phyloP scores from a whole-genome alignment of 1,140 invertebrate genomes.

The Pantala flavescens region DNA sequence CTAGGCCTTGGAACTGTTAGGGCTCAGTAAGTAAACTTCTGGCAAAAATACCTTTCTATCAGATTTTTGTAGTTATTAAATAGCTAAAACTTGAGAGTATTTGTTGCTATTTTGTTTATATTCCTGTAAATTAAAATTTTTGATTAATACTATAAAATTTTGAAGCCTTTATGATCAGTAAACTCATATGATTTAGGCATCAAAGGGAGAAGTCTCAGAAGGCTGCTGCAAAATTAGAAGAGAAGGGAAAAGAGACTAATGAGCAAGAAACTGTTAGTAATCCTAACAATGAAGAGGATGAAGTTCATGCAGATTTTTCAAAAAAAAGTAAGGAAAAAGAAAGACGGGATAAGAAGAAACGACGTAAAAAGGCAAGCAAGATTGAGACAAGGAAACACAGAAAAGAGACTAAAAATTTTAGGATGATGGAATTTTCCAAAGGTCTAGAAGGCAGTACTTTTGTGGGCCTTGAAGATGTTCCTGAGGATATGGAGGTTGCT shows the following conservation, averaged over 20 bases:
- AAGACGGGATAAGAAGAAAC: constrained; percentile 32
- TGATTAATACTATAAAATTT: no score
- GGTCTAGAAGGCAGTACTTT: constrained; percentile 25
- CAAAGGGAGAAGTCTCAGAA: constrained; percentile 26
- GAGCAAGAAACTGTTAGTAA: constrained; percentile 19
- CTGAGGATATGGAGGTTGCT: not conserved
- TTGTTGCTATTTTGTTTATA: constrained; percentile 29
- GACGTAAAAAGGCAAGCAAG: constrained; percentile 13
- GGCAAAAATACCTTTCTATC: not conserved
- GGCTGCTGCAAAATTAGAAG: not conserved
- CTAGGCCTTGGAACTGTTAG: not conserved
- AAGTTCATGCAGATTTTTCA: constrained; percentile 24
- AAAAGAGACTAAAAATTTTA: constrained; percentile 36
- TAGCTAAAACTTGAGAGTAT: constrained; percentile 25
- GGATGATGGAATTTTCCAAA: constrained; percentile 33
- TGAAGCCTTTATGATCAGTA: no score
- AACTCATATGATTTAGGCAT: constrained; percentile 33
- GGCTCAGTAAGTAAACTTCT: not conserved
- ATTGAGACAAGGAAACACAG: constrained; percentile 30
- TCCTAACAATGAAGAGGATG: constrained; percentile 18
- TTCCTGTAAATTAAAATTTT: no score
- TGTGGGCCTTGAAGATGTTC: not conserved
- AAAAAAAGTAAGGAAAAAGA: constrained; percentile 30
- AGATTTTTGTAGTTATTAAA: not conserved
- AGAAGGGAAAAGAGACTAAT: constrained; percentile 23